Conservation (phyloP, 2,797 vertebrate genomes). For the Zalophus californianus region DNA sequence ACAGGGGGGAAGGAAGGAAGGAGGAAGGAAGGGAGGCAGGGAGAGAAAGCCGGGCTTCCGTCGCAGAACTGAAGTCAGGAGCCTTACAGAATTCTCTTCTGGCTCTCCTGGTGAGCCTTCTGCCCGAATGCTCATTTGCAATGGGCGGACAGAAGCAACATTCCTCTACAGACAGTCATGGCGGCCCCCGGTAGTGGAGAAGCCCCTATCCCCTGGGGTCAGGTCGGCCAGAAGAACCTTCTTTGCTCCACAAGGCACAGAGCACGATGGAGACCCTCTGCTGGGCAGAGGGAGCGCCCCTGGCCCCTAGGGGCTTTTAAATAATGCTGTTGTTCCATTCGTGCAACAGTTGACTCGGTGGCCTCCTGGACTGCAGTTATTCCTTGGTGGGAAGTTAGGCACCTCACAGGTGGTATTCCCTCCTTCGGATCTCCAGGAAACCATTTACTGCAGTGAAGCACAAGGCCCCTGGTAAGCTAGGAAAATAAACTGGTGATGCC, state of each 20-base stretch:
- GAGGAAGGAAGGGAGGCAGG: not conserved
- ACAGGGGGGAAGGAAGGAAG: not conserved
- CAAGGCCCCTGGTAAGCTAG: conserved; percentile 49
- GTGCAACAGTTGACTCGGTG: conserved; percentile 10
- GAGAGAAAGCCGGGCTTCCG: not conserved
- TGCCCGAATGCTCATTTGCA: not conserved
- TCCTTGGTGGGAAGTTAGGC: conserved; percentile 21
- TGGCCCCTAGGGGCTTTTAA: not conserved
- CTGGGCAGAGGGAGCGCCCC: not conserved
- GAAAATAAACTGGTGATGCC: conserved; percentile 54
- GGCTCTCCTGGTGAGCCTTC: conserved; percentile 38
- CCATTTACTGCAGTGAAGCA: not conserved
- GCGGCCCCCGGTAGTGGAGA: not conserved
- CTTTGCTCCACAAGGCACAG: conserved; percentile 1
- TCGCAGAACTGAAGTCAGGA: conserved; percentile 21
- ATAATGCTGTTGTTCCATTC: conserved; percentile 19
- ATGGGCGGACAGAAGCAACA: conserved; percentile 2
- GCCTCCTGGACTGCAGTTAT: not conserved
- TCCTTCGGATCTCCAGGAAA: conserved; percentile 46
- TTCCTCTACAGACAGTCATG: conserved; percentile 4
- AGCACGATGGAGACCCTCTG: not conserved
- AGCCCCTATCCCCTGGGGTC: not conserved
- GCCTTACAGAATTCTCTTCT: conserved; percentile 3
- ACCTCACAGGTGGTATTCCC: not conserved
- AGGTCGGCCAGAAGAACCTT: not conserved